A percentile compares a stretch with the other conserved stretches of the same genome.
phyloP scores from a whole-genome alignment of 2,888 invertebrate species.

The Anorthoa munda region DNA sequence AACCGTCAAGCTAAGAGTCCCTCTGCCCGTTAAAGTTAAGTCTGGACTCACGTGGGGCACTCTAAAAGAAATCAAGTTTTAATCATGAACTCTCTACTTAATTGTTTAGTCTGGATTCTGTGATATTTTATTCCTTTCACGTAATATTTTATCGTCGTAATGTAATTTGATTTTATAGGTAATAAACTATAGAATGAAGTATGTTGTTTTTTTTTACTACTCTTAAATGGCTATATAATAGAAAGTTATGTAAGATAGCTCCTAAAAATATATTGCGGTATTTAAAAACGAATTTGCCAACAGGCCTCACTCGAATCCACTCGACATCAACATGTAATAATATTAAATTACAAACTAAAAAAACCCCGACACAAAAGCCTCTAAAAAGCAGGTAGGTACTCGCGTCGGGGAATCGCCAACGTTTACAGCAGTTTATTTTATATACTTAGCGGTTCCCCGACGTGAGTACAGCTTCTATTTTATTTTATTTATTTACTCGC shows the following conservation, averaged over 20 bases:
- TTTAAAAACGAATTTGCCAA: conserved; percentile 42
- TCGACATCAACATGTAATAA: conserved; percentile 38
- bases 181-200: conserved; percentile 47
- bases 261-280: conserved; percentile 8
- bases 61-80: conserved; percentile 75
- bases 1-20: conserved; percentile 93
- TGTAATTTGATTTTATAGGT: conserved; percentile 53
- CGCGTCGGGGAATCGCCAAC: too few species aligned
- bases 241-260: conserved; percentile 3
- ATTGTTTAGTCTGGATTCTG: conserved; percentile 64
- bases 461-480: too few species aligned
- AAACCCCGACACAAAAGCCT: too few species aligned
- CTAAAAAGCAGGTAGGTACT: too few species aligned
- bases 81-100: conserved; percentile 40
- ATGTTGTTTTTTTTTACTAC: conserved; percentile 36
- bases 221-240: conserved; percentile 27
- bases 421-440: too few species aligned
- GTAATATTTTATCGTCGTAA: conserved; percentile 56
- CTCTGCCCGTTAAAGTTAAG: conserved; percentile 97
- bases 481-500: too few species aligned
- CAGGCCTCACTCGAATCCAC: conserved; percentile 26
- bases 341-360: too few species aligned
- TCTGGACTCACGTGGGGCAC: conserved; percentile 95
- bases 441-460: too few species aligned
- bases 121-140: conserved; percentile 70